Evolutionary conservation across 2,113 vertebrate genomes (phyloP).

Genomic region (Pseudopodoces humilis): DNA sequence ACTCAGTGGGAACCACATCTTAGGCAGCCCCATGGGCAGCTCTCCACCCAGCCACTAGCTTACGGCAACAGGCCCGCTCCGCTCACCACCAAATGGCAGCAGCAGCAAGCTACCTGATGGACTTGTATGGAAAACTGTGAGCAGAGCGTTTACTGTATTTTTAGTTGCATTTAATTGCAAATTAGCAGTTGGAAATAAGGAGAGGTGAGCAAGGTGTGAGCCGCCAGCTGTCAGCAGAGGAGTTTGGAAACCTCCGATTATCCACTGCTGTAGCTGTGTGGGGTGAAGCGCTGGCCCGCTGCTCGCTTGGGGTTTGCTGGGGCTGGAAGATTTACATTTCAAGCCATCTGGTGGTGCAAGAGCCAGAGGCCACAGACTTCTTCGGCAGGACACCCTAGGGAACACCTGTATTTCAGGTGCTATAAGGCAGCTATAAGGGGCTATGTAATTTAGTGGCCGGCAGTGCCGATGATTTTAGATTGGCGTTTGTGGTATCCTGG

Average conservation of each 20-base stretch:
- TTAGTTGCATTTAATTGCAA: neutral
- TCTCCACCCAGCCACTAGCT: neutral
- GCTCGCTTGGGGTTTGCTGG: neutral
- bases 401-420: neutral
- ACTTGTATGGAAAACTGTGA: accelerated
- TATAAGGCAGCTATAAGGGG: neutral
- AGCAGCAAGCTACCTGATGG: neutral
- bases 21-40: neutral
- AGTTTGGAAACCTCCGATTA: neutral
- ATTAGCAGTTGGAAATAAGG: slow-evolving; percentile 37
- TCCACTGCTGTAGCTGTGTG: neutral
- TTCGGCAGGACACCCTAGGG: neutral
- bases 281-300: accelerated
- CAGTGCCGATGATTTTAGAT: neutral
- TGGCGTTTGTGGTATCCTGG: neutral
- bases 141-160: neutral
- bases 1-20: slow-evolving; percentile 40
- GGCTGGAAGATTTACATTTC: neutral
- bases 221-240: neutral
- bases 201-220: neutral
- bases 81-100: neutral
- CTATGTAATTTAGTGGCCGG: neutral
- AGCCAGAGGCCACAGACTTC: neutral
- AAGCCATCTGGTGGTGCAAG: neutral
- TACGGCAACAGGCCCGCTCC: neutral